phyloP scores from a whole-genome alignment of 2,797 vertebrate species.

The Acomys russatus region DNA sequence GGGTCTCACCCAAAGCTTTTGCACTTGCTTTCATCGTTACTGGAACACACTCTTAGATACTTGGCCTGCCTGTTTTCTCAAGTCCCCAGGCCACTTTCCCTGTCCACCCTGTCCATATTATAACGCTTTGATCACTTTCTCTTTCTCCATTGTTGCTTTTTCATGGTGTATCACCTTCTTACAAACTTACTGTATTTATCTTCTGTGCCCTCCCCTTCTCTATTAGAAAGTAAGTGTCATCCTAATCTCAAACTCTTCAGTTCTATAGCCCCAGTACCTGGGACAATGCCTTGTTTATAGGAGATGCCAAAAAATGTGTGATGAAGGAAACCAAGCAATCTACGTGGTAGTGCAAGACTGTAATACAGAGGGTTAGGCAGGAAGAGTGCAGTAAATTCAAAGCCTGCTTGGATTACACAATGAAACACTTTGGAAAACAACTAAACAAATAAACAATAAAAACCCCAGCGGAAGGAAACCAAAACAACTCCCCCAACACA shows the following conservation, averaged over 20 bases:
- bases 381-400: background rate
- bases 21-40: background rate
- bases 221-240: background rate
- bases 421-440: background rate
- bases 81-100: background rate
- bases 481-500: background rate
- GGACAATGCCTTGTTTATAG: background rate
- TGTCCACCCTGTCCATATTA: no score
- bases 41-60: background rate
- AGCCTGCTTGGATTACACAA: background rate
- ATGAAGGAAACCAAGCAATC: background rate
- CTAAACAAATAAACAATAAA: background rate
- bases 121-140: background rate
- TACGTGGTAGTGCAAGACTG: background rate
- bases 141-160: background rate
- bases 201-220: background rate
- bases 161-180: background rate
- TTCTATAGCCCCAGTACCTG: slow-evolving; percentile 20
- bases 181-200: background rate
- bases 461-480: background rate
- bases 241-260: slow-evolving; percentile 16
- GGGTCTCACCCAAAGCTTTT: background rate
- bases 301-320: slow-evolving; percentile 8
- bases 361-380: background rate
- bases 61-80: background rate